Base-by-base conservation (phyloP, 1,140 invertebrate species). In the Drosophila equinoxialis region DNA sequence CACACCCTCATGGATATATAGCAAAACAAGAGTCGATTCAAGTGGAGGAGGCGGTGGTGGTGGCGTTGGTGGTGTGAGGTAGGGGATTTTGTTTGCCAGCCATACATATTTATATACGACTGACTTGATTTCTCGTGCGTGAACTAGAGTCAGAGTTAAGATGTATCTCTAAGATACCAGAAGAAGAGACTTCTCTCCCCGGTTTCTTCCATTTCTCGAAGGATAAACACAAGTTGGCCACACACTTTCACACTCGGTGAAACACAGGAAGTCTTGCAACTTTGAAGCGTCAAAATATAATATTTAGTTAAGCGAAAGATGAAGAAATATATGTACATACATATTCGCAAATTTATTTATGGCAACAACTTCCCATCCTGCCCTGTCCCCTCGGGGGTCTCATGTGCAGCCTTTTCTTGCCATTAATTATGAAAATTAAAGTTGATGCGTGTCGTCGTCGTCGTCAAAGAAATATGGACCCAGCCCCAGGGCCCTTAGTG, bases 361-460 rank as follows among this genome's bases (percentile, higher is more conserved):
- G 76, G 73, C 68, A 62, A 74, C 68, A 51, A 23, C 45, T 51
- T 20, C 62, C 35, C 35, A 37, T 42, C 39, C 64, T 51, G 17
- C 13, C 37, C 37, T 39, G 37, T 23, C 45, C 45, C 45, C 17
- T 23, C 6, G 10, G 45, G 45, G 60, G 45, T 62, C 68, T 39
- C 72, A 41, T 48, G 20, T 62, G 58, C 67, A 74, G 58, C 59
- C 57, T 68, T 65, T 67, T 57, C 54, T 35, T 85, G 74, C 72
- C 84, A 83, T 86, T 86, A 86, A 86, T 86, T 86, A 86, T 80
- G 70, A 81, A 83, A 86, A 86, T 87, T 89, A 68, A 77, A 86
- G 67, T 79, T 87, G 83, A 87, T 86, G 79, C 83, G 84, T 82
- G 83, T 87, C 79, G 72, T 65, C 71, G 71, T 48, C 73, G 63